phyloP scores from a whole-genome alignment of 2,113 vertebrate species.

The Psilopogon haemacephalus region DNA sequence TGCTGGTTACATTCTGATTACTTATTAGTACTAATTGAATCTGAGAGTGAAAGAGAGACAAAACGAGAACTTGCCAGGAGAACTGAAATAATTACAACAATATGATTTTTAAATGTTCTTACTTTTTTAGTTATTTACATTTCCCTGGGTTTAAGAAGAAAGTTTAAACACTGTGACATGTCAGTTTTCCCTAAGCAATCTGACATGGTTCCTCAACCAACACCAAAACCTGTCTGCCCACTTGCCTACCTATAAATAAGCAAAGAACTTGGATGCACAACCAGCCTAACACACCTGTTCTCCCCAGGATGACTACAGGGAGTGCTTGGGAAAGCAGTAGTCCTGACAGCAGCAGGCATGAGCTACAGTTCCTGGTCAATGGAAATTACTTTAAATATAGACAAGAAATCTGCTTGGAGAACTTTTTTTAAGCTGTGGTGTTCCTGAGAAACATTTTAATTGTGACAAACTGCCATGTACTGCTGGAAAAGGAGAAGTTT shows the following conservation, averaged over 20 bases:
- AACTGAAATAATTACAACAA: neutral
- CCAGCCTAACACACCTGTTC: neutral
- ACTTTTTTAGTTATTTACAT: neutral
- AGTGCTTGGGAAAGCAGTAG: neutral
- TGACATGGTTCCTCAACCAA: neutral
- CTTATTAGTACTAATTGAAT: neutral
- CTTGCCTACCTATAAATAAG: neutral
- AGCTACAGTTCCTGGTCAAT: neutral
- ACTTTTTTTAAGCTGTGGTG: neutral
- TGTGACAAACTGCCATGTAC: neutral
- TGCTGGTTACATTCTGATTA: neutral
- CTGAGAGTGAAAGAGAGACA: neutral
- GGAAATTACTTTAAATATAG: neutral
- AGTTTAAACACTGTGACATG: neutral
- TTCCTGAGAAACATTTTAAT: neutral
- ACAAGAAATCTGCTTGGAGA: neutral
- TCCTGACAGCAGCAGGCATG: neutral
- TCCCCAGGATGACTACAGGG: rapidly evolving
- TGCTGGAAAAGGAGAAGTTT: neutral
- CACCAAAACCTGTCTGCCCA: neutral
- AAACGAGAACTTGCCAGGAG: neutral
- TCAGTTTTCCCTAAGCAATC: neutral
- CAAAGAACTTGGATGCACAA: neutral
- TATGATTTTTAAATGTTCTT: neutral
- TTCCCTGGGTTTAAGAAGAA: neutral